Evolutionary conservation across 2,113 vertebrate species (phyloP), one percentile per base, ranked within the genome.

Genomic region (Hippopotamus amphibius): DNA sequence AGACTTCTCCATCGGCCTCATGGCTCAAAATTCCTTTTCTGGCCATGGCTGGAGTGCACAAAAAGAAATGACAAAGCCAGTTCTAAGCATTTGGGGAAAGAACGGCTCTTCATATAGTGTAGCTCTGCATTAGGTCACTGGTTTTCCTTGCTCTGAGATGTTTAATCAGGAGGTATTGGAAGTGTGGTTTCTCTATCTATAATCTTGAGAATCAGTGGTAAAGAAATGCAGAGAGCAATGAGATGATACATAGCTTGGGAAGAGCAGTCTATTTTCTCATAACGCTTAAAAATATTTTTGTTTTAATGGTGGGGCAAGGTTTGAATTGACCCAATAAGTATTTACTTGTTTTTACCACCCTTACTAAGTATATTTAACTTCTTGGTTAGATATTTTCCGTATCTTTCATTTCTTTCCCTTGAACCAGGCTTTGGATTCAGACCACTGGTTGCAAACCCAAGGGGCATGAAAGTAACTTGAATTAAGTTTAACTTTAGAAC

Each of bases 401-500:
- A 50, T 57, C 55, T 72, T 77, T 88, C 30, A 28, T 92, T 68
- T 77, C 72, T 93, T 83, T 89, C 33, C 9, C 72, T 89, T 96
- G 68, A 90, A 65, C 66, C 33, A 92, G 76, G 6, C 37, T 65
- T 94, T 95, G 85, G 81, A 88, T 88, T 95, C 48, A 88, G 94
- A 59, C 82, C 46, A 48, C 66, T 89, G 77, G 72, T 24, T 50
- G 46, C 43, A 30, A 16, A 88, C 37, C 92, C 63, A 68, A 12
- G 53, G 85, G 93, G 57, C 88, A 69, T 43, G 81, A 89, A 93
- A 94, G 72, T 91, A 92, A 55, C 22, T 84, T 92, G 69, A 93
- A 97, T 95, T 59, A 71, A 96, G 69, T 86, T 97, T 92, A 94
- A 97, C 59, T 88, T 86, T 74, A 93, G 82, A 95, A 90, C 5